Evolutionary conservation across 2,113 vertebrate species (phyloP).

Genomic region (Orthonyx spaldingii): DNA sequence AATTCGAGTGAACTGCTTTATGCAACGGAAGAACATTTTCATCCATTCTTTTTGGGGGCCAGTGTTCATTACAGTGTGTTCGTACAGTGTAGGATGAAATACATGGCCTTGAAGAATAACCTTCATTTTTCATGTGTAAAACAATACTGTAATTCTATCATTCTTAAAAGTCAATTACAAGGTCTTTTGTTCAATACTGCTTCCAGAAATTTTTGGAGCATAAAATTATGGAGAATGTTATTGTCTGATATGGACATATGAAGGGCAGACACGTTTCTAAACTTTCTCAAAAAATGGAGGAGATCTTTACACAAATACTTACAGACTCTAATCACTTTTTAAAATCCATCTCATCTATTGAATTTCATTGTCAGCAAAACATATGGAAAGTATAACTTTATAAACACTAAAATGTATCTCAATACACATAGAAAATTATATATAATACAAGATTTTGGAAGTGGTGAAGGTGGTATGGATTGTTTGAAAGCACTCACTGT

Average conservation of each 20-base stretch:
- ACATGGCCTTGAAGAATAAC: background rate
- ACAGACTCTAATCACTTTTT: background rate
- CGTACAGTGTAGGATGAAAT: background rate
- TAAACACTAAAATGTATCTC: background rate
- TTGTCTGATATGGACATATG: conserved; percentile 10
- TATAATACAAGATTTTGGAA: background rate
- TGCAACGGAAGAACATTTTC: background rate
- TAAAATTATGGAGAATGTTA: conserved; percentile 30
- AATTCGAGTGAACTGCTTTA: background rate
- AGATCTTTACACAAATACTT: background rate
- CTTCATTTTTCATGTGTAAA: background rate
- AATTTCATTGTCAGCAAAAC: background rate
- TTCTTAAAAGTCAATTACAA: conserved; percentile 44
- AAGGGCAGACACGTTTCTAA: conserved; percentile 20
- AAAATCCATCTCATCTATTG: background rate
- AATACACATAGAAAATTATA: background rate
- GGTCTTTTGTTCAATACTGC: conserved; percentile 8
- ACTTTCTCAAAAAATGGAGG: background rate
- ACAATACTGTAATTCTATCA: background rate
- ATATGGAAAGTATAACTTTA: background rate
- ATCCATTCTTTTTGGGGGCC: background rate
- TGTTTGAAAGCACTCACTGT: background rate
- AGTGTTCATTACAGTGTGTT: background rate
- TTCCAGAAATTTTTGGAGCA: conserved; percentile 37
- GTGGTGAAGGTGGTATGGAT: background rate